phyloP scores from a whole-genome alignment of 2,888 invertebrate species.

The Drosophila meridiana region DNA sequence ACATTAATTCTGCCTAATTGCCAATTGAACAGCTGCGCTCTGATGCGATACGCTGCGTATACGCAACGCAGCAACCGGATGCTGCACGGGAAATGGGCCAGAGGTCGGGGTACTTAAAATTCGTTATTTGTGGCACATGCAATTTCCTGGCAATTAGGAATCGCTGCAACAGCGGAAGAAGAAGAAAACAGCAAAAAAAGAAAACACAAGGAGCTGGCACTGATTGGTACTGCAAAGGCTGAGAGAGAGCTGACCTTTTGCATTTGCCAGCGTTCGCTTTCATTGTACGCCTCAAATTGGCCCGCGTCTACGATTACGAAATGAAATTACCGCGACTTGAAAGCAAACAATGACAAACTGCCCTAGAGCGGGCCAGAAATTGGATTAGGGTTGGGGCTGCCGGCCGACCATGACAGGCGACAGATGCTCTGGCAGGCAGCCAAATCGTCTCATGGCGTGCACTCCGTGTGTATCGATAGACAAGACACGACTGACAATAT shows the following conservation, averaged over 20 bases:
- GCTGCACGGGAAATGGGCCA: background rate
- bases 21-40: conserved; percentile 13
- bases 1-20: conserved; percentile 39
- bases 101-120: conserved; percentile 7
- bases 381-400: background rate
- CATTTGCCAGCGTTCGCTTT: conserved; percentile 24
- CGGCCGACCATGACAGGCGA: conserved; percentile 1
- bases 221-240: conserved; percentile 13
- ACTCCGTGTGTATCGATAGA: conserved; percentile 37
- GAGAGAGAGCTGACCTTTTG: conserved; percentile 40
- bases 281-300: conserved; percentile 25
- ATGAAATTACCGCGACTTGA: conserved; percentile 54
- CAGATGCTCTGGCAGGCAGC: conserved; percentile 5
- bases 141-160: conserved; percentile 35
- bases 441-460: conserved; percentile 66
- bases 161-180: background rate
- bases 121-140: conserved; percentile 35
- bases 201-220: conserved; percentile 9
- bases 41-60: conserved; percentile 13
- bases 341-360: conserved; percentile 44
- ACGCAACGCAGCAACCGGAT: conserved; percentile 14
- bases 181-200: background rate
- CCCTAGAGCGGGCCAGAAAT: background rate
- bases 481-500: conserved; percentile 33
- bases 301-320: conserved; percentile 55